A percentile compares a stretch with the other conserved stretches of the same genome.
These are phyloP conservation scores for Lasioglossum malachurum DNA, from an alignment of 2,888 invertebrate genomes.

Conservation along the genomic window DNA sequence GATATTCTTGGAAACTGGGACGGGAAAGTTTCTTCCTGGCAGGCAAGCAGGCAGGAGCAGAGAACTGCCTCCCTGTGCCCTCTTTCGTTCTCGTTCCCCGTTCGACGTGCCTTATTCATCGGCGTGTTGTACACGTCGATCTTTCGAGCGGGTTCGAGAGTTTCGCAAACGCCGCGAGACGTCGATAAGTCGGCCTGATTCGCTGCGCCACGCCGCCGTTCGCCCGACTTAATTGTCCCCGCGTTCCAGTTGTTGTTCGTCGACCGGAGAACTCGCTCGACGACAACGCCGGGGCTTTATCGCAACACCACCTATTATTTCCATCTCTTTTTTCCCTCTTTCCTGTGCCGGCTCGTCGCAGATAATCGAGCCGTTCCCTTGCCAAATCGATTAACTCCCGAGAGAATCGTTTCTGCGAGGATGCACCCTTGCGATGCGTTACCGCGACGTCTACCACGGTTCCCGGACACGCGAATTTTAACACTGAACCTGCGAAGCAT, in stretches of 20 bases:
- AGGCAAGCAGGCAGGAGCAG: not conserved
- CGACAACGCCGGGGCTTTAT: not conserved
- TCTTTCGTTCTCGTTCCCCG: constrained; percentile 7
- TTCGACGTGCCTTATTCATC: constrained; percentile 49
- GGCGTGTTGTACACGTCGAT: constrained; percentile 30
- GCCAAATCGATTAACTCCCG: too few species aligned
- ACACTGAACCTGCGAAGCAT: too few species aligned
- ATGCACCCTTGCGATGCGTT: too few species aligned
- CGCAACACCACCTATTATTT: not conserved
- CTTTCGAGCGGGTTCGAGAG: not conserved
- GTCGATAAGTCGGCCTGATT: constrained; percentile 49
- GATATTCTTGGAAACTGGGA: constrained; percentile 77
- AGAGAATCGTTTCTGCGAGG: too few species aligned
- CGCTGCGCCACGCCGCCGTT: constrained; percentile 11
- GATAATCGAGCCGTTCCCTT: too few species aligned
- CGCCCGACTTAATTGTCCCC: constrained; percentile 21
- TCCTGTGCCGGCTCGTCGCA: not conserved
- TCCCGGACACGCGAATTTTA: too few species aligned
- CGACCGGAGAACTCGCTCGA: not conserved
- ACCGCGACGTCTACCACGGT: too few species aligned
- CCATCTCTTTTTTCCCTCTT: not conserved
- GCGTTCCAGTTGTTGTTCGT: constrained; percentile 1
- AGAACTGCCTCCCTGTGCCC: not conserved
- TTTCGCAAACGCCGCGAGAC: constrained; percentile 10
- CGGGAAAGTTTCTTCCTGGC: constrained; percentile 67